Percentiles rank a stretch among this genome's conserved stretches.
Conservation (phyloP, 37 sponge, comb jelly and placozoan genomes). For the Sycon ciliatum region DNA sequence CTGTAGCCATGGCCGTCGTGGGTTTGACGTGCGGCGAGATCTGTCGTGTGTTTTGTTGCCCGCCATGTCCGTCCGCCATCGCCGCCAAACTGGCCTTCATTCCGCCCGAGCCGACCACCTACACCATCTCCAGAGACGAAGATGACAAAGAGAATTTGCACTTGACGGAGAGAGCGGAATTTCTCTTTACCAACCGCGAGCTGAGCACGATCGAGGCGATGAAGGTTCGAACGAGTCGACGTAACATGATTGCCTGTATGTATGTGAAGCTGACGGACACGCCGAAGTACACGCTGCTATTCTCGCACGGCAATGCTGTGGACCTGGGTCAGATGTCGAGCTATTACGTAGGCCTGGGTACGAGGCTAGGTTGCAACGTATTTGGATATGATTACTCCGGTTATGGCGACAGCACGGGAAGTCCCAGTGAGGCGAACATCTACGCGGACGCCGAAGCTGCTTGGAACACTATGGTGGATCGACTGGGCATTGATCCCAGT, state of each 20-base stretch:
- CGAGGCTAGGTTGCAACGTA: slow-evolving; percentile 82
- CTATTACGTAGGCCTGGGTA: slow-evolving; percentile 88
- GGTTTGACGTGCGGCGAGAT: slow-evolving; percentile 81
- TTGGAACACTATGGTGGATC: slow-evolving; percentile 62
- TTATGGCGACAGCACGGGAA: slow-evolving; percentile 85
- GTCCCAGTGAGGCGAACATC: slow-evolving; percentile 75
- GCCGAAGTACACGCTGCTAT: slow-evolving; percentile 78
- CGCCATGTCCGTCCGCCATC: slow-evolving; percentile 89
- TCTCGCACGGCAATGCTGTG: slow-evolving; percentile 97
- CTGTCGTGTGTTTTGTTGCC: slow-evolving; percentile 95
- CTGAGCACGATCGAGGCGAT: slow-evolving; percentile 85
- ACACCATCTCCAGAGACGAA: slow-evolving; percentile 55
- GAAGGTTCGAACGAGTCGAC: slow-evolving; percentile 61
- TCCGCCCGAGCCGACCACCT: slow-evolving; percentile 73
- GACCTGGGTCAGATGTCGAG: slow-evolving; percentile 98
- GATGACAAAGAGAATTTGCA: slow-evolving; percentile 60
- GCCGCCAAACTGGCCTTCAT: slow-evolving; percentile 96
- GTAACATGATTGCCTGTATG: slow-evolving; percentile 94
- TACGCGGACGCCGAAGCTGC: slow-evolving; percentile 93
- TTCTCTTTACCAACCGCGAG: slow-evolving; percentile 89
- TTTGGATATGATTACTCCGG: slow-evolving; percentile 98
- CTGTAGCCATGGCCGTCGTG: too few relatives aligned
- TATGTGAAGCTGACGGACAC: slow-evolving; percentile 69
- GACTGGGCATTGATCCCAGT: slow-evolving; percentile 61
- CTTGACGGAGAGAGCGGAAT: slow-evolving; percentile 80